A percentile compares a stretch with the other conserved stretches of the same genome.
These are phyloP conservation scores for Prenolepis imparis DNA, from an alignment of 2,888 invertebrate species.

Conservation along the genomic window DNA sequence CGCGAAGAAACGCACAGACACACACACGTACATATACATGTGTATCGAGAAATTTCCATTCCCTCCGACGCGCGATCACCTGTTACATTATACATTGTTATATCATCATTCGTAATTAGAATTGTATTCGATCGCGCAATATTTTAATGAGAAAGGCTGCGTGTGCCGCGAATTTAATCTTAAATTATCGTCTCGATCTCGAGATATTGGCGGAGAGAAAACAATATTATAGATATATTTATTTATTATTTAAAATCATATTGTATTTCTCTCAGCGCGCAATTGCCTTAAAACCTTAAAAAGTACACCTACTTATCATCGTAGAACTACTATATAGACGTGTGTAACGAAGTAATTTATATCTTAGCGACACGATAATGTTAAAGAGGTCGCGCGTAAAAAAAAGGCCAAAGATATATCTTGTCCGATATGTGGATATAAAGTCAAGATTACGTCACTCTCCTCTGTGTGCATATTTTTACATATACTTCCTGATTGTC, in stretches of 20 bases:
- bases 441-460: conserved; percentile 36
- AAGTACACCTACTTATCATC: background rate
- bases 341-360: background rate
- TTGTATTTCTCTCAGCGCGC: background rate
- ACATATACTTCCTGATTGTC: conserved; percentile 35
- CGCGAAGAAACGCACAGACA: background rate
- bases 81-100: conserved; percentile 1
- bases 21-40: too few species aligned
- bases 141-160: conserved; percentile 12
- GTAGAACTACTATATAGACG: background rate
- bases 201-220: background rate
- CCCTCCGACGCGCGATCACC: background rate
- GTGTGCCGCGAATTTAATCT: background rate
- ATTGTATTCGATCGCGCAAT: background rate
- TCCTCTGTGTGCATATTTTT: conserved; percentile 30
- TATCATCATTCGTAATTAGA: background rate
- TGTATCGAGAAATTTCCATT: conserved; percentile 4
- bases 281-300: background rate
- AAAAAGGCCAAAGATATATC: conserved; percentile 31
- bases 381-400: conserved; percentile 26
- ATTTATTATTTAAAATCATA: too few species aligned
- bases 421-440: conserved; percentile 2
- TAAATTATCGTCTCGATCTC: background rate
- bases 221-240: background rate
- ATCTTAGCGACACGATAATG: conserved; percentile 18